Evolutionary conservation across 1,140 invertebrate genomes (phyloP), one percentile per base, ranked within the genome.

Genomic region (Homarus americanus): DNA sequence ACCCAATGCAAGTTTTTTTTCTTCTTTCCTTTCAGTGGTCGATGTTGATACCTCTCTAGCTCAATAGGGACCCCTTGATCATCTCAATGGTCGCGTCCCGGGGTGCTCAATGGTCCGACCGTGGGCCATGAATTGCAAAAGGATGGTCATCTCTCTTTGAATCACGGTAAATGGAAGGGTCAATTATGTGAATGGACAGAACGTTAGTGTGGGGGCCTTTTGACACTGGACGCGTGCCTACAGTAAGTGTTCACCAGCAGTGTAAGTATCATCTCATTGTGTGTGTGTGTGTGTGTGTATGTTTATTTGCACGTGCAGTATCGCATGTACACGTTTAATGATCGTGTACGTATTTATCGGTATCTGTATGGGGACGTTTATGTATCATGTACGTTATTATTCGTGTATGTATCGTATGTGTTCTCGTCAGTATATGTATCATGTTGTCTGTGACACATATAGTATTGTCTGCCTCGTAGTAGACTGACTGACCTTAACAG

Each of bases 91-190:
- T 40, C 40, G 75, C 5, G 40, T n/a, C n/a, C 75, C 17, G 75
- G 20, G 44, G 44, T 15, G 5, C 44, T 49, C 5, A 49, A 49
- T 49, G 44, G 75, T 41, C 72, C 20, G 75, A n/a, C 24, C 12
- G n/a, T 9, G 75, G 75, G 40, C 36, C 38, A 28, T 78, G 75
- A 78, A 78, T 78, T 34, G 36, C 38, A 15, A 41, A 38, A 20
- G 73, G 75, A 1, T 41, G 75, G 75, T 78, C 75, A 78, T 41
- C 75, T 78, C n/a, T n/a, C n/a, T 78, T 78, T 78, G 38, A 78
- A 2, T 41, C n/a, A 38, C 75, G 40, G 38, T 78, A 78, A n/a
- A 78, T 78, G 75, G 75, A 12, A 49, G 36, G 75, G 75, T 78
- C 36, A 78, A 24, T 78, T n/a, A 41, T n/a, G 34, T 78, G 75